A percentile compares a stretch with the other conserved stretches of the same genome.
Evolutionary conservation across 2,888 invertebrate genomes (phyloP).

Genomic region (Didymodactylos carnosus): DNA sequence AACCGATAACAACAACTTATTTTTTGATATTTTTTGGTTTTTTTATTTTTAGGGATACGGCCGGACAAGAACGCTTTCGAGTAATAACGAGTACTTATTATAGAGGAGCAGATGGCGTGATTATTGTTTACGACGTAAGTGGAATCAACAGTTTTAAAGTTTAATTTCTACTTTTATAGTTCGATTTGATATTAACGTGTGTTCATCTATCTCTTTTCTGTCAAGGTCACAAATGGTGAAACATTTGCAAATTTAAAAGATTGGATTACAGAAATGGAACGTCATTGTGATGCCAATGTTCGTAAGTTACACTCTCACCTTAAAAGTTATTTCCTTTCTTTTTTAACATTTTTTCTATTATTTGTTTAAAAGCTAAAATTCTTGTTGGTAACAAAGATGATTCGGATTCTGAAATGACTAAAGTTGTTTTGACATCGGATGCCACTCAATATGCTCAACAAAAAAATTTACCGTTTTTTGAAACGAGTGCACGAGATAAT

Average conservation of each 20-base stretch:
- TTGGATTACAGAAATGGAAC: conserved; percentile 96
- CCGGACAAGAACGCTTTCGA: not conserved
- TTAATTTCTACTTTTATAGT: not conserved
- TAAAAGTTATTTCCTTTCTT: too few species aligned
- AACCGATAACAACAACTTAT: not conserved
- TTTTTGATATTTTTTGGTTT: not conserved
- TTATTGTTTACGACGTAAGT: conserved; percentile 95
- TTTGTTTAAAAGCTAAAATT: too few species aligned
- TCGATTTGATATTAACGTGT: too few species aligned
- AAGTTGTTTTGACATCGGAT: conserved; percentile 87
- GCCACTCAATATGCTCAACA: conserved; percentile 87
- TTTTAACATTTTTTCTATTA: too few species aligned
- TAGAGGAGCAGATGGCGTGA: conserved; percentile 93
- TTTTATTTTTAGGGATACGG: not conserved
- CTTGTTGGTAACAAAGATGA: conserved; percentile 35
- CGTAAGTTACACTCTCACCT: too few species aligned
- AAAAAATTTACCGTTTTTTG: conserved; percentile 87
- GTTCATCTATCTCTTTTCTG: too few species aligned
- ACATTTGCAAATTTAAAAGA: conserved; percentile 95
- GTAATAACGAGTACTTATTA: conserved; percentile 43
- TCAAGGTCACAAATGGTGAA: conserved; percentile 54
- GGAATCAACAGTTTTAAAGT: not conserved
- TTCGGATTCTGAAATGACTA: conserved; percentile 36
- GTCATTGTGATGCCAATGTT: conserved; percentile 99
- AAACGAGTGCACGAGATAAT: conserved; percentile 96